phyloP scores from a whole-genome alignment of 2,888 invertebrate genomes.

The Danaus chrysippus region DNA sequence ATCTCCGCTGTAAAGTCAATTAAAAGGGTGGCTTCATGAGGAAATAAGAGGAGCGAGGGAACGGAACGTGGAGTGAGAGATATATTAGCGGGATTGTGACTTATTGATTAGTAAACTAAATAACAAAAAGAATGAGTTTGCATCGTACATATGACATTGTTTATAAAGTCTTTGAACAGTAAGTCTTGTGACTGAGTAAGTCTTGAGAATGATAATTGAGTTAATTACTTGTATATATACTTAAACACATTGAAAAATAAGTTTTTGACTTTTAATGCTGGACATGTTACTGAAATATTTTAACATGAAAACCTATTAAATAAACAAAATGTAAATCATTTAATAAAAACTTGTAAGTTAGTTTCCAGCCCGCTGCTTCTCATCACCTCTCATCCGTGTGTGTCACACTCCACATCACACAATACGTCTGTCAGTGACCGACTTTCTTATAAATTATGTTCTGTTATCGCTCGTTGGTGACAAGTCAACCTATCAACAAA shows the following conservation, averaged over 20 bases:
- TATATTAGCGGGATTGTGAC: neutral
- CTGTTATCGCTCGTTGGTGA: neutral
- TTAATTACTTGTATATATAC: too few species aligned
- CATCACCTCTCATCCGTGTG: neutral
- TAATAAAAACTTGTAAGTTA: neutral
- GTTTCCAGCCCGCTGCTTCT: neutral
- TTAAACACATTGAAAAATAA: too few species aligned
- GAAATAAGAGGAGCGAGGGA: neutral
- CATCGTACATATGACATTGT: too few species aligned
- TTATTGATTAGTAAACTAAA: neutral
- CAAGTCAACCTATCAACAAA: neutral
- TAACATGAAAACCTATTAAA: too few species aligned
- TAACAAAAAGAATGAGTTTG: too few species aligned
- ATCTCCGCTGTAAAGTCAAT: slow-evolving; percentile 26
- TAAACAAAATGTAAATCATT: too few species aligned
- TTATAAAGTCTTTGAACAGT: too few species aligned
- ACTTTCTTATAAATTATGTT: neutral
- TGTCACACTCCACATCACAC: neutral
- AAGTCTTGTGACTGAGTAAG: too few species aligned
- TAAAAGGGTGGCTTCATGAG: slow-evolving; percentile 17
- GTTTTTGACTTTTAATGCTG: too few species aligned
- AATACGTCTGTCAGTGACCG: neutral
- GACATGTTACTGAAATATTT: too few species aligned
- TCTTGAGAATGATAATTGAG: too few species aligned
- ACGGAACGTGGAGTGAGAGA: neutral